Conservation (phyloP, 2,888 invertebrate species). For the Watsonalla cultraria region DNA sequence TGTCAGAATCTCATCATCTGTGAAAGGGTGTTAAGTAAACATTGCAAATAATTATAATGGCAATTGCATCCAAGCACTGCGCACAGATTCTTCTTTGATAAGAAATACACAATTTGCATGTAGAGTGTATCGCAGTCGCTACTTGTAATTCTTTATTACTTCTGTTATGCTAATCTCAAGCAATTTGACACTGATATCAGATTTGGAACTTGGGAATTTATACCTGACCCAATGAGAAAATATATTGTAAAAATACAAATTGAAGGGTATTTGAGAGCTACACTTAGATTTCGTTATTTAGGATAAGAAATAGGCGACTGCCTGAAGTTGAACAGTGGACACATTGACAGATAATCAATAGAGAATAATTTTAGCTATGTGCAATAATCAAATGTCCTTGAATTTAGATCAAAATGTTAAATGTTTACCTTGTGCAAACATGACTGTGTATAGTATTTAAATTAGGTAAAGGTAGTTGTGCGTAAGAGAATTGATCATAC, state of each 20-base stretch:
- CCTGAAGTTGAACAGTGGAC: no score
- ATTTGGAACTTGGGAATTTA: slow-evolving; percentile 59
- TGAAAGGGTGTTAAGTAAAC: slow-evolving; percentile 80
- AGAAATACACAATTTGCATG: slow-evolving; percentile 70
- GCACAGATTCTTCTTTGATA: slow-evolving; percentile 61
- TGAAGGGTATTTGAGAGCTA: neutral
- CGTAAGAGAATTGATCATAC: neutral
- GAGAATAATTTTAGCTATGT: neutral
- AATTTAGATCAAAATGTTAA: neutral
- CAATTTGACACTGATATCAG: slow-evolving; percentile 76
- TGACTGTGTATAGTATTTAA: neutral
- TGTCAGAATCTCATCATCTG: slow-evolving; percentile 73
- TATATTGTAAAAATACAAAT: neutral
- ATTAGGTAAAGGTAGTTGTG: neutral
- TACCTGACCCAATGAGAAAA: slow-evolving; percentile 22
- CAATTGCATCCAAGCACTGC: slow-evolving; percentile 63
- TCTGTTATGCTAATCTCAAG: slow-evolving; percentile 69
- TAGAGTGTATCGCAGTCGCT: slow-evolving; percentile 55
- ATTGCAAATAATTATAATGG: slow-evolving; percentile 78
- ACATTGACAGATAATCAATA: no score
- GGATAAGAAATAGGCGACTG: no score
- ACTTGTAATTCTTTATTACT: slow-evolving; percentile 61
- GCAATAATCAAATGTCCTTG: neutral
- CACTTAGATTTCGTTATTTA: no score
- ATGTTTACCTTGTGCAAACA: neutral